Conservation (phyloP, 2,888 invertebrate species). For the Zygothrica quintamaculata region DNA sequence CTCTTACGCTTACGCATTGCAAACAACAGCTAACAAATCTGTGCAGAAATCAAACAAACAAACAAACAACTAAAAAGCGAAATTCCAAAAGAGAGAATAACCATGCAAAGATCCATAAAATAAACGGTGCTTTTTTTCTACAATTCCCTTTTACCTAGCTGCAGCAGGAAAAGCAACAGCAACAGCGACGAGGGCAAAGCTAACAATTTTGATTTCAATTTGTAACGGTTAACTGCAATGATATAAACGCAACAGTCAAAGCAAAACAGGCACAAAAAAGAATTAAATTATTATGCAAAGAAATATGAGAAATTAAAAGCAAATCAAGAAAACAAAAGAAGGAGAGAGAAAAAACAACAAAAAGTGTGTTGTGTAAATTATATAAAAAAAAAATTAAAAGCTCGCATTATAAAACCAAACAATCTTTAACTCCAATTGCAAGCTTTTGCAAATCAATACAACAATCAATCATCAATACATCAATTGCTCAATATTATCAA, state of each 20-base stretch:
- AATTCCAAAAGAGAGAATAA: constrained; percentile 17
- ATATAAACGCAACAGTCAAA: constrained; percentile 42
- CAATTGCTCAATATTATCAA: constrained; percentile 5
- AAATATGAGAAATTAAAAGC: not conserved
- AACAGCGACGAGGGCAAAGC: constrained; percentile 18
- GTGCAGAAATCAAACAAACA: constrained; percentile 42
- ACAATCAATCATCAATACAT: not conserved
- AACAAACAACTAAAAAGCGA: constrained; percentile 36
- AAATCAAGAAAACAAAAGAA: constrained; percentile 9
- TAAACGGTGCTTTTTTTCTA: constrained; percentile 61
- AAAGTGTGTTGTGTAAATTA: constrained; percentile 44
- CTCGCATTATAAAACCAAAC: constrained; percentile 31
- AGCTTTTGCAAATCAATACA: constrained; percentile 9
- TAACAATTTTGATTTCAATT: constrained; percentile 28
- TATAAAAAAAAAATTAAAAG: constrained; percentile 42
- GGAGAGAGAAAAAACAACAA: constrained; percentile 29
- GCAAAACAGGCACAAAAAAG: constrained; percentile 14
- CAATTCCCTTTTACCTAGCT: constrained; percentile 29
- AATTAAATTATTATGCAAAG: not conserved
- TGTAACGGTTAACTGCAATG: constrained; percentile 34
- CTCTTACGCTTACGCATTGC: constrained; percentile 19
- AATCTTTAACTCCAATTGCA: constrained; percentile 19
- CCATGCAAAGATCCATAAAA: constrained; percentile 12
- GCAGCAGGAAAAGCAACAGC: constrained; percentile 6
- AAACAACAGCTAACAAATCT: constrained; percentile 17